Evolutionary conservation across 37 sponge, comb jelly and placozoan genomes (phyloP), one percentile per base, ranked within the genome.

Genomic region (Petrosia ficiformis): DNA sequence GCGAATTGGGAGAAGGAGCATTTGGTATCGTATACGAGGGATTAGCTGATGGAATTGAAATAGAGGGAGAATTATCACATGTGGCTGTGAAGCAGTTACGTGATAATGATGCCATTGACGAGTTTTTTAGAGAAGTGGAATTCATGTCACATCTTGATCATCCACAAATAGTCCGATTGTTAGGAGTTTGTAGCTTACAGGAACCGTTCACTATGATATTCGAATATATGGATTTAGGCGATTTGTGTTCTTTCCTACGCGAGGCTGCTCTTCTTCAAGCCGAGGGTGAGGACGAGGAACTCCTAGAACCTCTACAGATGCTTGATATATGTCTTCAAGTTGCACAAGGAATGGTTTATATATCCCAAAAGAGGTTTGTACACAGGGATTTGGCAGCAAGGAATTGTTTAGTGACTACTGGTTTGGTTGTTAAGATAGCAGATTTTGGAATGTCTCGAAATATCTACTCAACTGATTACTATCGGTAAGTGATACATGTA

Each of bases 1-100:
- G 84, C 2, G 72, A 76, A 29, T 57, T 88, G 28, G 83, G 87
- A 2, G 82, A 81, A 39, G 87, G 87, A 16, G 81, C 81, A 32
- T 87, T 87, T 81, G 87, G 87, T n/a, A 70, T 75, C 24, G 87
- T 87, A 1, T 81, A 71, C 30, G 63, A 81, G 60, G 87, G 77
- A 26, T 39, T 43, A 40, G 73, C 77, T 0, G 38, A 42, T 6
- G 82, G 77, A 8, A 75, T 80, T 6, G 59, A 65, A 19, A 57
- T 19, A 57, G 76, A 60, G 0, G 42, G 39, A 0, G 43, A 3
- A 16, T 29, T 34, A 1, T 42, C 73, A 35, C 48, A 43, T 25
- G 83, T 88, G 33, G 89, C 89, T 10, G 89, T 82, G 21, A 88
- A 88, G 37, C 76, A 77, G 70, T 64, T 88, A 0, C 68, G 52